phyloP scores from a whole-genome alignment of 2,113 vertebrate genomes.

The Cygnus buccinator region DNA sequence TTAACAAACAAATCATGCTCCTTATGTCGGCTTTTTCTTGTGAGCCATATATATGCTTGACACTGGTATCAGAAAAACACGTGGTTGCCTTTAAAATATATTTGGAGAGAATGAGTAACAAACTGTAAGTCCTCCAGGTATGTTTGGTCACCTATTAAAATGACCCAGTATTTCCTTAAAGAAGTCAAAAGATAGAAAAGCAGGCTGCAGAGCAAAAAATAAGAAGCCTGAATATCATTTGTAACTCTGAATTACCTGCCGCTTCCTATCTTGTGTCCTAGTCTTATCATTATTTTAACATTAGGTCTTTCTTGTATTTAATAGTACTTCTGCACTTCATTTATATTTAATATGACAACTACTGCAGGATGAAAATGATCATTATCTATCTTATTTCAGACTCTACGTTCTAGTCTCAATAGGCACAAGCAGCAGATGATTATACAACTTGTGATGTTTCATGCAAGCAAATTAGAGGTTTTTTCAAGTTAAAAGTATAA shows the following conservation, averaged over 20 bases:
- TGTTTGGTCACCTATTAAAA: neutral
- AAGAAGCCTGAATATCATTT: conserved; percentile 15
- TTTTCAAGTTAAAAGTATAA: conserved; percentile 69
- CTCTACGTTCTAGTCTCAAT: conserved; percentile 52
- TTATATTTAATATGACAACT: conserved; percentile 61
- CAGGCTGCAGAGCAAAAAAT: conserved; percentile 11
- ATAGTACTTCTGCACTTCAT: conserved; percentile 45
- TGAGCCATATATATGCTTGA: neutral
- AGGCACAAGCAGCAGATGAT: conserved; percentile 63
- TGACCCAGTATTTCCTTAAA: neutral
- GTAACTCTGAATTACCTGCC: conserved; percentile 19
- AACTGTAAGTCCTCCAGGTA: neutral
- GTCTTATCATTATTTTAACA: conserved; percentile 59
- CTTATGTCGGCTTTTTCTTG: neutral
- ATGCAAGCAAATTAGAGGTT: conserved; percentile 55
- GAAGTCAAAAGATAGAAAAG: conserved; percentile 24
- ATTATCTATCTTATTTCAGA: conserved; percentile 58
- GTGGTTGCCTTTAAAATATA: conserved; percentile 28
- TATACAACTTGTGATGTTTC: conserved; percentile 63
- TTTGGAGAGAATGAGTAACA: neutral
- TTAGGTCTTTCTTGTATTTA: conserved; percentile 46
- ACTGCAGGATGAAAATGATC: conserved; percentile 59
- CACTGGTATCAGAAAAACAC: neutral
- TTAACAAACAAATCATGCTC: conserved; percentile 24
- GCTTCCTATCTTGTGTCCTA: conserved; percentile 27